Base-by-base conservation (phyloP, 2,113 vertebrate species). In the Malurus melanocephalus region DNA sequence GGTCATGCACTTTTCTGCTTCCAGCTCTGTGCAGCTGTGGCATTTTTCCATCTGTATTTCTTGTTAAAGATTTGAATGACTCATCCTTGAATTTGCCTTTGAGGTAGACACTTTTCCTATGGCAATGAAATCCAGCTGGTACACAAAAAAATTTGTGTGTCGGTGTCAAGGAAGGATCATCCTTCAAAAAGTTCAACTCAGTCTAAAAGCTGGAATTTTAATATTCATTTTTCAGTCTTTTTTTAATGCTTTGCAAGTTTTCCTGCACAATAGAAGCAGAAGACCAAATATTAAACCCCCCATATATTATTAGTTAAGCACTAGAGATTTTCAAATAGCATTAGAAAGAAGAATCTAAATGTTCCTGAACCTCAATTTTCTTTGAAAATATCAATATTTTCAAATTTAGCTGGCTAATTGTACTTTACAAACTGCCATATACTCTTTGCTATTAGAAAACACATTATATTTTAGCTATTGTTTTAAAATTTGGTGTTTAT, bases 41-140 rank as follows among this genome's bases (percentile, higher is more conserved):
- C 83, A 91, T 89, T 91, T 92, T 91, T 91, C 90, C 65, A 75
- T 91, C 88, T 93, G 90, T 74, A 75, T 93, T 86, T 69, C 86
- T 86, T 88, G 83, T 59, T 86, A 67, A 91, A 74, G 35, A 91
- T 78, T 57, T 74, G 72, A 74, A 78, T 87, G 85, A 93, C 73
- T 95, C 88, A 93, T 88, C 65, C 45, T 71, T 93, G 57, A 64
- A 80, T 90, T 80, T 92, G 76, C 72, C 76, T 95, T 94, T 83
- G 88, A 88, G 88, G 80, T 80, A 94, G 83, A 48, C 68, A 80
- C 56, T 69, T 93, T 77, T 91, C 76, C 73, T 64, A 45, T 67
- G 73, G 80, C 85, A 80, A 52, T 56, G 72, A 77, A 93, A 91
- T 71, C 60, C 72, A 89, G 76, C 90, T 91, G 72, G 80, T 89